phyloP scores from a whole-genome alignment of 2,888 invertebrate genomes.

The Stegophylla sp. region DNA sequence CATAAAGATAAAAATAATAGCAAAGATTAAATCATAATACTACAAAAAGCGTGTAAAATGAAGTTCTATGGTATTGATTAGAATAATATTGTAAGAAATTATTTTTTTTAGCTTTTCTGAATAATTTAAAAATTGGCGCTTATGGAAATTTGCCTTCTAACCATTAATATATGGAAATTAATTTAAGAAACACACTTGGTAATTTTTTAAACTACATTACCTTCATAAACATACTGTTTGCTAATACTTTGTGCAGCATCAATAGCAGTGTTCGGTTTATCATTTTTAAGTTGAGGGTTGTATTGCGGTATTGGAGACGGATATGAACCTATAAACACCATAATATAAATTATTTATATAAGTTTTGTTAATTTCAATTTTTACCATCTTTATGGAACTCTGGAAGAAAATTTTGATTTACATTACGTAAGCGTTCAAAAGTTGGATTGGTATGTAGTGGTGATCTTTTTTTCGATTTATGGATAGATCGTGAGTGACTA shows the following conservation, averaged over 20 bases:
- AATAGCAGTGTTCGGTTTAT: conserved; percentile 22
- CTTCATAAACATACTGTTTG: conserved; percentile 54
- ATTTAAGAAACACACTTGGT: too few species aligned
- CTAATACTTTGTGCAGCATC: conserved; percentile 38
- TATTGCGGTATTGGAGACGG: conserved; percentile 55
- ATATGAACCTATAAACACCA: conserved; percentile 41
- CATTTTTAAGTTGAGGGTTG: conserved; percentile 14
- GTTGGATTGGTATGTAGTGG: conserved; percentile 2
- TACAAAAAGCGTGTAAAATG: too few species aligned
- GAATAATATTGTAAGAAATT: too few species aligned
- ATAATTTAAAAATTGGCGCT: too few species aligned
- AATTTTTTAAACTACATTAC: conserved; percentile 7
- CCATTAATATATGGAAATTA: too few species aligned
- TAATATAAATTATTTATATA: neutral
- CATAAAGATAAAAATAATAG: too few species aligned
- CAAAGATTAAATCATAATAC: too few species aligned
- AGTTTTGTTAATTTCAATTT: neutral
- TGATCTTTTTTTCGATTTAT: conserved; percentile 41
- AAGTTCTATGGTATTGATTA: too few species aligned
- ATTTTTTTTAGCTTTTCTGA: too few species aligned
- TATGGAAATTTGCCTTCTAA: too few species aligned
- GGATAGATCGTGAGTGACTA: conserved; percentile 12
- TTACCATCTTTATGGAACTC: conserved; percentile 55
- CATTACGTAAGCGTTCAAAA: conserved; percentile 21
- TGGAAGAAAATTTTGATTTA: conserved; percentile 47